Evolutionary conservation across 2,113 vertebrate genomes (phyloP).

Genomic region (Rhizomys pruinosus): DNA sequence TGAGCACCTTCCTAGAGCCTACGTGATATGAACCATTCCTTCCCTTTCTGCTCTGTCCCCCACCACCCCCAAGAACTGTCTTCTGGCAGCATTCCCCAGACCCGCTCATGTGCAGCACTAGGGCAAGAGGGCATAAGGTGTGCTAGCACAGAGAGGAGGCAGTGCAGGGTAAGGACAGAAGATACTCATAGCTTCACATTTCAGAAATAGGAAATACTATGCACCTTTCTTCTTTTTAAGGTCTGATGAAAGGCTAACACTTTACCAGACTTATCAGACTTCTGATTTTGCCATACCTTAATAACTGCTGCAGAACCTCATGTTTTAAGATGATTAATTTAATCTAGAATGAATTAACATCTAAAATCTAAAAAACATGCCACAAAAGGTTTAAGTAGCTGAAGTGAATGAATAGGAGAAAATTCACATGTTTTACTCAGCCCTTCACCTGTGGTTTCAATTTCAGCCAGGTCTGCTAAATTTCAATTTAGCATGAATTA

Average conservation of each 20-base stretch:
- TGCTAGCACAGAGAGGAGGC: not conserved
- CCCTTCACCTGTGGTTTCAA: conserved; percentile 33
- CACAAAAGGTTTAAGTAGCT: not conserved
- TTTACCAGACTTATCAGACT: conserved; percentile 39
- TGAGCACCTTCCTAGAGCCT: not conserved
- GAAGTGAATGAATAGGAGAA: not conserved
- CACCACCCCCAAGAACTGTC: not conserved
- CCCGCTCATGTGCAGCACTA: not conserved
- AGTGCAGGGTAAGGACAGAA: not conserved
- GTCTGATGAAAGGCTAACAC: not conserved
- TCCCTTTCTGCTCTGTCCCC: not conserved
- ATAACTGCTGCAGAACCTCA: not conserved
- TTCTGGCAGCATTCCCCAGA: not conserved
- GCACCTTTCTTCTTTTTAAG: conserved; percentile 3
- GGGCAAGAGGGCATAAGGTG: not conserved
- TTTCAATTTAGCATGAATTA: not conserved
- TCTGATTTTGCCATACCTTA: conserved; percentile 41
- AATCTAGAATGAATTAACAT: conserved; percentile 11
- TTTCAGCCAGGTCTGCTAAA: not conserved
- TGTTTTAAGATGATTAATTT: not conserved
- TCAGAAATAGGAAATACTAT: not conserved
- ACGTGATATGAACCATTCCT: not conserved
- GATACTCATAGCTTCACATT: conserved; percentile 1
- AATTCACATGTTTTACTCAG: not conserved
- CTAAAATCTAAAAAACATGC: conserved; percentile 9